Evolutionary conservation across 2,797 vertebrate species (phyloP), one percentile per base, ranked within the genome.

Genomic region (Calcarius lapponicus): DNA sequence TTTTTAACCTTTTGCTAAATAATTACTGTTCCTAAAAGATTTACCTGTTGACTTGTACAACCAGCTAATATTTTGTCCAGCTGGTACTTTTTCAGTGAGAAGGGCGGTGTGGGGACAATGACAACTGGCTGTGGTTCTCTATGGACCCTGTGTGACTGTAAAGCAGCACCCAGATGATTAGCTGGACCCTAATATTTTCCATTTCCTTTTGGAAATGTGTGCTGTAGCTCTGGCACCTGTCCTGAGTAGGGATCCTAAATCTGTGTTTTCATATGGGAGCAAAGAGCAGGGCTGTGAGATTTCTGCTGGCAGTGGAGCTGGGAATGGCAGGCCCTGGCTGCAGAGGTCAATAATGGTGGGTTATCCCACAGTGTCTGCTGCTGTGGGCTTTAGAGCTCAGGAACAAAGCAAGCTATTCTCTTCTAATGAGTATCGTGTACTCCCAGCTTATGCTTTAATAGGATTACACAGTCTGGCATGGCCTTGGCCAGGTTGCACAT

Each of bases 381-480:
- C 80, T 48, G 24, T 62, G 73, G 62, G 20, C n/a, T 69, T 91
- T 38, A 40, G 58, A 42, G 81, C 78, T 69, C 3, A 0, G 51
- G 32, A 88, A 88, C 66, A 94, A 84, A 90, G 73, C 24, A 28
- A 66, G 48, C 56, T 60, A 6, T 90, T 94, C 62, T 86, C 17
- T 51, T 88, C n/a, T 79, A 72, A 66, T 73, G 51, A 72, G 29
- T 76, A 79, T 79, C 7, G 1, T 65, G 32, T 66, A 73, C n/a
- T 75, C 71, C 8, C 58, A 81, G 58, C 24, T 90, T 86, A 69
- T 48, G n/a, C 31, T 83, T 65, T 88, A 97, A 96, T 66, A 90
- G 86, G 94, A 84, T 95, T 94, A 93, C 90, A 58, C 58, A 80
- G 80, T 53, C 86, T 84, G 26, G 51, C 60, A 42, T 45, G 71